These are phyloP conservation scores for Neodiprion virginianus DNA, from an alignment of 1,140 invertebrate species.

Conservation along the genomic window DNA sequence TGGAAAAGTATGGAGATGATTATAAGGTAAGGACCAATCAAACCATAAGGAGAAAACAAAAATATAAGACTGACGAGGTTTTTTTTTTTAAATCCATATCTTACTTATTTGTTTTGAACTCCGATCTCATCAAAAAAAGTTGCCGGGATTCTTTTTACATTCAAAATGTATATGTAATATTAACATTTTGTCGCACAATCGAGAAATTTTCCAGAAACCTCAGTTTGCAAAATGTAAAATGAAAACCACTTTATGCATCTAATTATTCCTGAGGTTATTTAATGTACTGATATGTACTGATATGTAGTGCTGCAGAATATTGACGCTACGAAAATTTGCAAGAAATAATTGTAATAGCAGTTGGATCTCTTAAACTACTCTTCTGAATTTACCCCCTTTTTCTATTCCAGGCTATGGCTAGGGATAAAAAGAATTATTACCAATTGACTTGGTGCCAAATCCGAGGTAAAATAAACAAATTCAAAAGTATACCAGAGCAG, in stretches of 20 bases:
- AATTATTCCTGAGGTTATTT: no score
- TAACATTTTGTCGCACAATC: no score
- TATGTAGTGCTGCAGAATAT: no score
- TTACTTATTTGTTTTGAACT: no score
- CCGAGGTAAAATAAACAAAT: constrained; percentile 71
- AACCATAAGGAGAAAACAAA: constrained; percentile 15
- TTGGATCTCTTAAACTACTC: not conserved
- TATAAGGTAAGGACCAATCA: constrained; percentile 70
- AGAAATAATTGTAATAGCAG: constrained; percentile 10
- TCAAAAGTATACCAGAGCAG: constrained; percentile 63
- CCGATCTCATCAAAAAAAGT: no score
- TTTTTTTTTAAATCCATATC: constrained; percentile 8
- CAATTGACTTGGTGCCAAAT: constrained; percentile 90
- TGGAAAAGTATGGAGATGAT: constrained; percentile 87
- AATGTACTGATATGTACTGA: no score
- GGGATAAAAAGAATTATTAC: constrained; percentile 83
- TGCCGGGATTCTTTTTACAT: no score
- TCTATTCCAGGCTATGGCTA: constrained; percentile 73
- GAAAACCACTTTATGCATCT: no score
- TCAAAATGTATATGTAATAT: no score
- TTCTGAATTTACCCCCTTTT: constrained; percentile 32
- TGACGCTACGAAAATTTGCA: no score
- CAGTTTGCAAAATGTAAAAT: no score
- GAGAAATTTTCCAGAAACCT: no score
- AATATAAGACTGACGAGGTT: constrained; percentile 13